These are phyloP conservation scores for Xestoiulus laeticollis DNA, from an alignment of 2,888 invertebrate species.

Conservation along the genomic window DNA sequence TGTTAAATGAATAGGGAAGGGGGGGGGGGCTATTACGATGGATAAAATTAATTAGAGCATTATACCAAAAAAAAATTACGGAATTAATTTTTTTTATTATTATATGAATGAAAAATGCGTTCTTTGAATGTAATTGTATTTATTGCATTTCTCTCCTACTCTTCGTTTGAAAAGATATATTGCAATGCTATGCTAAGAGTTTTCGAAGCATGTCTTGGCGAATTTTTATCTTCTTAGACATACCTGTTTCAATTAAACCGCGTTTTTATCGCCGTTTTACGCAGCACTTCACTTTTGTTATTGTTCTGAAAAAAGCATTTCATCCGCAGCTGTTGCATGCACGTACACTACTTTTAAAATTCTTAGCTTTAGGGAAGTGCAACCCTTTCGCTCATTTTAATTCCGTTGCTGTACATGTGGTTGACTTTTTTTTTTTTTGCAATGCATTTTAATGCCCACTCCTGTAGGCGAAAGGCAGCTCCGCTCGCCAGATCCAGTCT, in stretches of 20 bases:
- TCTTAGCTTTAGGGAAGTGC: neutral
- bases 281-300: neutral
- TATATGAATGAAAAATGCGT: too few relatives aligned
- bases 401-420: neutral
- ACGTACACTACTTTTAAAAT: neutral
- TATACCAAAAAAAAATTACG: too few relatives aligned
- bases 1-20: too few relatives aligned
- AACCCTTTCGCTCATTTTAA: slow-evolving; percentile 17
- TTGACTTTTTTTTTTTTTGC: slow-evolving; percentile 31
- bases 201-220: neutral
- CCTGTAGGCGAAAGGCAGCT: neutral
- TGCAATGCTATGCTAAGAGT: neutral
- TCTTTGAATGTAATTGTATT: too few relatives aligned
- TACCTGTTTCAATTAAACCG: neutral
- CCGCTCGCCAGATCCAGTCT: neutral
- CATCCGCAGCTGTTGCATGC: neutral
- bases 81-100: too few relatives aligned
- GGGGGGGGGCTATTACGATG: too few relatives aligned
- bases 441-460: neutral
- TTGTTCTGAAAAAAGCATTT: neutral
- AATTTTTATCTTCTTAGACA: neutral
- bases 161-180: too few relatives aligned
- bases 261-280: neutral
- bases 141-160: too few relatives aligned
- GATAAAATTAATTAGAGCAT: too few relatives aligned